A percentile compares a stretch with the other conserved stretches of the same genome.
Conservation (phyloP, 2,113 vertebrate genomes). For the Dasyurus viverrinus region DNA sequence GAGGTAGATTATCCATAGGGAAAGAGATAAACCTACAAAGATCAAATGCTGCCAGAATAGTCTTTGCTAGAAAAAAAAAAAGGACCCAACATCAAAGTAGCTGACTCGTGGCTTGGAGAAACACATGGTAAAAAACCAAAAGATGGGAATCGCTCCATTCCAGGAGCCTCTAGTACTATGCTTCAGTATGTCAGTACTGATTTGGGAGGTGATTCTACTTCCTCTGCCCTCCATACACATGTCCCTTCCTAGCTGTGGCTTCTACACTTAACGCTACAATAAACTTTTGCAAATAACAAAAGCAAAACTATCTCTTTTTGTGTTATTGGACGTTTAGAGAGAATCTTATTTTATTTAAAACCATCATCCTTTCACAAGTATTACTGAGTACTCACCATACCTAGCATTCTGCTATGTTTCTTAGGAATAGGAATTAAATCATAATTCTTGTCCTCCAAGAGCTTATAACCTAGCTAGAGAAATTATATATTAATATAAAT, state of each 20-base stretch:
- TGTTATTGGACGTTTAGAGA: not conserved
- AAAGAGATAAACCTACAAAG: not conserved
- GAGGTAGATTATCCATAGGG: not conserved
- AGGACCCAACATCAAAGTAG: not conserved
- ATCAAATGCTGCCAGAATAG: not conserved
- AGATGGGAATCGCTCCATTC: not conserved
- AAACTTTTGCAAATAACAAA: not conserved
- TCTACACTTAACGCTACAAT: not conserved
- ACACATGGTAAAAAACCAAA: not conserved
- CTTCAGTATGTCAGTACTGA: not conserved
- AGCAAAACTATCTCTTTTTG: not conserved
- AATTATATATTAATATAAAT: not conserved
- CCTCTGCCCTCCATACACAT: not conserved
- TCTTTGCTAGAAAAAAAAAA: not conserved
- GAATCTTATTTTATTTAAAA: not conserved
- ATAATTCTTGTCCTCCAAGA: not conserved
- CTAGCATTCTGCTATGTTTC: not conserved
- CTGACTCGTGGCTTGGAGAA: not conserved
- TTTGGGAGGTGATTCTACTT: not conserved
- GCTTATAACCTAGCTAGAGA: not conserved
- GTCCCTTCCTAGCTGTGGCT: not conserved
- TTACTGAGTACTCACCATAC: not conserved
- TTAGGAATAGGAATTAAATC: not conserved
- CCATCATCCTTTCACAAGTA: not conserved
- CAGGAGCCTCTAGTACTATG: not conserved